phyloP scores from a whole-genome alignment of 2,888 invertebrate species.

The Piscicola geometra region DNA sequence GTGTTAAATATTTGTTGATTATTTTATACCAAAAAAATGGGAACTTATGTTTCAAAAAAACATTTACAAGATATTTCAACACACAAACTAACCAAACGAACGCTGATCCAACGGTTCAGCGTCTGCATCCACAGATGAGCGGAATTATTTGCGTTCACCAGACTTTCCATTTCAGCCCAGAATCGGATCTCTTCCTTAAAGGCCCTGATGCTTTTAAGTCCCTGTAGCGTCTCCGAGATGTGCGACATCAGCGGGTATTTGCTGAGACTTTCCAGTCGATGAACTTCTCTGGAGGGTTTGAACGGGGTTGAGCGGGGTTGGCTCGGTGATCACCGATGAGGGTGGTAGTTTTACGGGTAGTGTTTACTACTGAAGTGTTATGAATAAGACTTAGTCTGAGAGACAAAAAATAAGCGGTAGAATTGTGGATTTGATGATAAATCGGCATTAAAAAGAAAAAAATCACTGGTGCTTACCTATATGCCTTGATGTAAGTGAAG shows the following conservation, averaged over 20 bases:
- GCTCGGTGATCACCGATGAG: too few species aligned
- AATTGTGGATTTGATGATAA: too few species aligned
- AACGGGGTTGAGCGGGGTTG: not conserved
- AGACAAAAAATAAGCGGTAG: not conserved
- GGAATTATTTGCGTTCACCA: slow-evolving; percentile 39
- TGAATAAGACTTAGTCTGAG: slow-evolving; percentile 38
- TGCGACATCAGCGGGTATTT: slow-evolving; percentile 72
- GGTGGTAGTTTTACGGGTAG: too few species aligned
- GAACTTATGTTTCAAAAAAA: too few species aligned
- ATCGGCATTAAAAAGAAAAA: not conserved
- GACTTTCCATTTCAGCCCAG: slow-evolving; percentile 31
- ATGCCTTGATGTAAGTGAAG: slow-evolving; percentile 36
- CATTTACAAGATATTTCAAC: too few species aligned
- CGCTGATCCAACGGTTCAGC: slow-evolving; percentile 41
- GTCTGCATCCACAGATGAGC: slow-evolving; percentile 41
- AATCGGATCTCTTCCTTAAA: slow-evolving; percentile 40
- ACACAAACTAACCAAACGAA: slow-evolving; percentile 39
- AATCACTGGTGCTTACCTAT: slow-evolving; percentile 32
- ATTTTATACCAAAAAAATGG: too few species aligned
- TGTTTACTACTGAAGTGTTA: not conserved
- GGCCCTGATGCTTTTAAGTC: slow-evolving; percentile 61
- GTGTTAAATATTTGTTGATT: too few species aligned
- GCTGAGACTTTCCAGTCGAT: slow-evolving; percentile 70
- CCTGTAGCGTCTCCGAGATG: slow-evolving; percentile 70
- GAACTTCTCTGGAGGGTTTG: slow-evolving; percentile 65